A percentile compares a stretch with the other conserved stretches of the same genome.
These are phyloP conservation scores for Nasonovia ribisnigri DNA, from an alignment of 2,888 invertebrate species.

Conservation along the genomic window DNA sequence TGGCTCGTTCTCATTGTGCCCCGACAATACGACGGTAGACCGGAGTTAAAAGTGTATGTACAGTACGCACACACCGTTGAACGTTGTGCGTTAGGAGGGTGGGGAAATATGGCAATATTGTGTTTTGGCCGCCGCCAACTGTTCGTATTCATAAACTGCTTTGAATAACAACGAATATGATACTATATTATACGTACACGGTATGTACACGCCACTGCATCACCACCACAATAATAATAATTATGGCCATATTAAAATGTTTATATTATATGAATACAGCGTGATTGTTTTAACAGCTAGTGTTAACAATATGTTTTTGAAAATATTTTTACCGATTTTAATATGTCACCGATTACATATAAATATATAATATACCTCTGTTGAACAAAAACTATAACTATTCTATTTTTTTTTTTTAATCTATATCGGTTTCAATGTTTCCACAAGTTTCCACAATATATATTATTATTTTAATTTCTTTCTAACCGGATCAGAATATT, in stretches of 20 bases:
- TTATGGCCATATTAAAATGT: background rate
- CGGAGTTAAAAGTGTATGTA: background rate
- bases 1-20: conserved; percentile 29
- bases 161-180: background rate
- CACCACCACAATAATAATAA: background rate
- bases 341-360: too few species aligned
- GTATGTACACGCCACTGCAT: background rate
- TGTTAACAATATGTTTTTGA: background rate
- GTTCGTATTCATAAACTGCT: conserved; percentile 19
- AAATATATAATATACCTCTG: too few species aligned
- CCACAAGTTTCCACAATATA: too few species aligned
- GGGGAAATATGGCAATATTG: conserved; percentile 11
- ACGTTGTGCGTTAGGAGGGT: background rate
- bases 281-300: background rate
- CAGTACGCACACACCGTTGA: background rate
- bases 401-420: background rate
- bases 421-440: background rate
- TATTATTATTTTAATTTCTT: background rate
- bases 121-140: conserved; percentile 17
- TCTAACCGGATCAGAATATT: background rate
- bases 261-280: background rate
- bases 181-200: background rate
- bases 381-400: background rate
- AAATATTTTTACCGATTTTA: background rate
- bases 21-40: background rate